Conservation (phyloP, 2,797 vertebrate genomes). For the Okamejei kenojei region DNA sequence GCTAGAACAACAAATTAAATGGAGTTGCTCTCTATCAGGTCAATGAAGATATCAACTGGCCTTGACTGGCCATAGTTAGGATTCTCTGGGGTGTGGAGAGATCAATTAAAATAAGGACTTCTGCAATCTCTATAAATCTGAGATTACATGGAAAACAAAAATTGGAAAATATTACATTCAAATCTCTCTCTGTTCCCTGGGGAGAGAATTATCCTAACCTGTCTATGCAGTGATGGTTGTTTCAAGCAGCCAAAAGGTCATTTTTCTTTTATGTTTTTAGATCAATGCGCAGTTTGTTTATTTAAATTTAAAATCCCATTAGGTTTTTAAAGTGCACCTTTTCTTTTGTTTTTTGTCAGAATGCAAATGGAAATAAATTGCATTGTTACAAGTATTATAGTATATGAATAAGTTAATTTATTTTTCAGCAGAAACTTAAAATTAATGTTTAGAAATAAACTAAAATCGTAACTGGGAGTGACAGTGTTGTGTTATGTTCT, state of each 20-base stretch:
- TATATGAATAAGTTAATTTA: slow-evolving; percentile 1
- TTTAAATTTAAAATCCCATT: neutral
- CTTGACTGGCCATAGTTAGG: neutral
- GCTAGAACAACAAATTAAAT: neutral
- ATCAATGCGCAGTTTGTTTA: neutral
- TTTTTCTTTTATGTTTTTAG: neutral
- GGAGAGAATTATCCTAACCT: neutral
- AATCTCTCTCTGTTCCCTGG: neutral
- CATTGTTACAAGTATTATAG: neutral
- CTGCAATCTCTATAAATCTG: no score
- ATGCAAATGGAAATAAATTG: slow-evolving; percentile 1
- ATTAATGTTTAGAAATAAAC: neutral
- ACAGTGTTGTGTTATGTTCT: neutral
- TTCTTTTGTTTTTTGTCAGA: neutral
- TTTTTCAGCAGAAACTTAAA: neutral
- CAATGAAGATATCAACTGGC: neutral
- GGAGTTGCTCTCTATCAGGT: neutral
- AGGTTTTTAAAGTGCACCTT: neutral
- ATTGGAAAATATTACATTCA: neutral
- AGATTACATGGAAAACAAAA: neutral
- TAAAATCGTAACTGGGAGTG: neutral
- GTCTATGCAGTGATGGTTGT: neutral
- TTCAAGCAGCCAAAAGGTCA: neutral
- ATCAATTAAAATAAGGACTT: neutral
- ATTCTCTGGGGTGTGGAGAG: neutral